Conservation (phyloP, 2,888 invertebrate genomes). For the Mimas tiliae region DNA sequence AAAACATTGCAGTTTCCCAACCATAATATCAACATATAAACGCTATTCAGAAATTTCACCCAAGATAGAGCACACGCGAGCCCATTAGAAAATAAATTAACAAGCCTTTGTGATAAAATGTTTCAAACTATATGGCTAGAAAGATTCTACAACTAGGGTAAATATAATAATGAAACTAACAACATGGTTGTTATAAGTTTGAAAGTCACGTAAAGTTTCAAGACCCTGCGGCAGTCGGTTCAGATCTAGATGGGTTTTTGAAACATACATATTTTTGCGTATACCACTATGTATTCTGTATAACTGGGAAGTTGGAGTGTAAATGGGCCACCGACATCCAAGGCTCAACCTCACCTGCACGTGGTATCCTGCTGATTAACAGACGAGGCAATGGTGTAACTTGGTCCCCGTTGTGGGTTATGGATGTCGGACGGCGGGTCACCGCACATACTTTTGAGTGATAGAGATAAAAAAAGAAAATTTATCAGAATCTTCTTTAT, state of each 20-base stretch:
- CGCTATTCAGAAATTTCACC: too few relatives aligned
- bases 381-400: too few relatives aligned
- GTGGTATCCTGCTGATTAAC: too few relatives aligned
- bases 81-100: slow-evolving; percentile 2
- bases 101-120: neutral
- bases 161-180: neutral
- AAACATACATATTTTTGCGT: neutral
- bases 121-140: neutral
- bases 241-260: neutral
- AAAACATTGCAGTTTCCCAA: neutral
- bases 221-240: neutral
- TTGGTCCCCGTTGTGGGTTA: too few relatives aligned
- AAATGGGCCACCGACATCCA: too few relatives aligned
- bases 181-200: slow-evolving; percentile 12
- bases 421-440: too few relatives aligned
- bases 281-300: too few relatives aligned
- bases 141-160: neutral
- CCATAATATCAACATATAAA: neutral
- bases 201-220: neutral
- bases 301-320: too few relatives aligned
- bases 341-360: too few relatives aligned
- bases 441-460: too few relatives aligned
- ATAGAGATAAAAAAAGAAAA: too few relatives aligned
- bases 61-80: neutral
- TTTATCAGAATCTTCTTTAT: too few relatives aligned